Conservation (phyloP, 2,113 vertebrate species). For the Pogonocichla stellata region DNA sequence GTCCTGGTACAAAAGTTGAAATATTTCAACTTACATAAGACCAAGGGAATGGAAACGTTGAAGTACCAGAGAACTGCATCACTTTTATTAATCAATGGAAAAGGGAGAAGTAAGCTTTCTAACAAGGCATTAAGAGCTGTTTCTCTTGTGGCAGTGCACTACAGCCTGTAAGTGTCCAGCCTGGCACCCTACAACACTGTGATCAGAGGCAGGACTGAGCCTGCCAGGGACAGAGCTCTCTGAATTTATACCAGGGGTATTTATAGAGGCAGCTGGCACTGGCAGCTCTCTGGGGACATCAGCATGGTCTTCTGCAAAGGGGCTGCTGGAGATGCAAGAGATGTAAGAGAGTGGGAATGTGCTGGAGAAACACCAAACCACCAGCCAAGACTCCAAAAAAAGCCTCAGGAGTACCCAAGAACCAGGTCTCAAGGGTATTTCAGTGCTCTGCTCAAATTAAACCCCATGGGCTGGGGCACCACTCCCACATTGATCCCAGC, state of each 20-base stretch:
- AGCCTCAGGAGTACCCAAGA: neutral
- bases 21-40: neutral
- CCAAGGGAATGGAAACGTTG: neutral
- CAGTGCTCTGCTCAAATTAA: neutral
- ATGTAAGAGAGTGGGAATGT: neutral
- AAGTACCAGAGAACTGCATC: neutral
- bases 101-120: neutral
- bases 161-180: neutral
- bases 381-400: neutral
- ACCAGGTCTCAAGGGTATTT: neutral
- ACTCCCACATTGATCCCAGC: neutral
- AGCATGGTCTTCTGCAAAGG: neutral
- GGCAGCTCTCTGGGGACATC: neutral
- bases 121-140: neutral
- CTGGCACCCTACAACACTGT: neutral
- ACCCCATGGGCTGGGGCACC: neutral
- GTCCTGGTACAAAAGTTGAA: neutral
- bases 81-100: neutral
- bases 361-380: neutral
- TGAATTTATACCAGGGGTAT: constrained; percentile 23
- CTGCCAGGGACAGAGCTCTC: neutral
- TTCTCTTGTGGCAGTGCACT: neutral
- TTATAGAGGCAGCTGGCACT: constrained; percentile 31
- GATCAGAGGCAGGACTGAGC: constrained; percentile 16
- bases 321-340: neutral